Conservation (phyloP, 2,113 vertebrate genomes). For the Dasyurus viverrinus region DNA sequence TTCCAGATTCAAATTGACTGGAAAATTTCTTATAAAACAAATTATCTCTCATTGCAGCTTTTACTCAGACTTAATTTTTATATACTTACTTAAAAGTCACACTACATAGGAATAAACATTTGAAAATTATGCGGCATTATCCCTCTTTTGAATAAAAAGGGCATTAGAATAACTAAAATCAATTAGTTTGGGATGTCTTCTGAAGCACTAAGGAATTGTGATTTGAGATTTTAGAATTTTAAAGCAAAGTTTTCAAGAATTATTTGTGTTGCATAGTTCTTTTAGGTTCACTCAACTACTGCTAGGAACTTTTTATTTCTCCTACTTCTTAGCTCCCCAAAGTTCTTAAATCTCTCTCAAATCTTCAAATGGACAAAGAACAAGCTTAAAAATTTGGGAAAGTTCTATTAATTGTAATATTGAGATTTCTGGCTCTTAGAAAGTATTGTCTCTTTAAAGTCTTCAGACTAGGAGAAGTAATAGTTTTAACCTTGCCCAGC, state of each 20-base stretch:
- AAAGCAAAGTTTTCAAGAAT: constrained; percentile 41
- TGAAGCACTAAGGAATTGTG: constrained; percentile 44
- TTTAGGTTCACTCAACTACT: constrained; percentile 35
- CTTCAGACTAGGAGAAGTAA: background rate
- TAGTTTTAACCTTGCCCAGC: background rate
- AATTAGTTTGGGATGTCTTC: constrained; percentile 47
- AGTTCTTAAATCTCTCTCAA: constrained; percentile 38
- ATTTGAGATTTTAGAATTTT: constrained; percentile 25
- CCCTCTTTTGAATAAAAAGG: background rate
- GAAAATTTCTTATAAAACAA: background rate
- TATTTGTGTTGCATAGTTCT: background rate
- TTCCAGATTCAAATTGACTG: constrained; percentile 19
- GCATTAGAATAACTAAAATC: constrained; percentile 28
- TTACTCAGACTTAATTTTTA: background rate
- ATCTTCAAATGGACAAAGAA: constrained; percentile 48
- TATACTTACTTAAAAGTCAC: background rate
- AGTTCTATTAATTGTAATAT: constrained; percentile 18
- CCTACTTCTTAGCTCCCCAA: constrained; percentile 50
- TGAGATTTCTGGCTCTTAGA: constrained; percentile 52
- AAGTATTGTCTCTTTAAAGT: constrained; percentile 15
- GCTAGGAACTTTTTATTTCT: constrained; percentile 42
- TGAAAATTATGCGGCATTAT: background rate
- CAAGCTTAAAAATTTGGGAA: constrained; percentile 49
- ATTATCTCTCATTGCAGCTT: background rate
- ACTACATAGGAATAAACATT: background rate